phyloP scores from a whole-genome alignment of 2,113 vertebrate species.

The Galeopterus variegatus region DNA sequence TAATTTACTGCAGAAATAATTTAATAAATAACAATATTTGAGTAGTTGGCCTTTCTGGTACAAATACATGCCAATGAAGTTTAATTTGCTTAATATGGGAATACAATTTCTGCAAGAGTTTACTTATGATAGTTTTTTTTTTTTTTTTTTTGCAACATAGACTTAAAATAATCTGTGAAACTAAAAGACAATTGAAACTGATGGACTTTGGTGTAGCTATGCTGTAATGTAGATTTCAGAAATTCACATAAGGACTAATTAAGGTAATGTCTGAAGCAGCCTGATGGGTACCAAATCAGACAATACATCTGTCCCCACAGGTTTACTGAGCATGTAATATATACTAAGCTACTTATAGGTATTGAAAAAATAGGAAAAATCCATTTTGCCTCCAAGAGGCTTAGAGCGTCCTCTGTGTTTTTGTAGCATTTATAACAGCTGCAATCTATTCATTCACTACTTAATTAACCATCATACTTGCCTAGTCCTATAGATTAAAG shows the following conservation, averaged over 20 bases:
- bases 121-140: background rate
- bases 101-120: slow-evolving; percentile 60
- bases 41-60: slow-evolving; percentile 84
- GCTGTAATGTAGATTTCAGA: background rate
- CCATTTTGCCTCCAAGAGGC: background rate
- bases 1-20: slow-evolving; percentile 88
- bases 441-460: background rate
- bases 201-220: background rate
- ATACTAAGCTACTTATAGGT: background rate
- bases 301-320: background rate
- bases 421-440: background rate
- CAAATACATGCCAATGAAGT: slow-evolving; percentile 83
- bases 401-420: background rate
- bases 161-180: background rate
- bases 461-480: background rate
- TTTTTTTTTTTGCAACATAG: slow-evolving; percentile 63
- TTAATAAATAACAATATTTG: slow-evolving; percentile 89
- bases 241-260: background rate
- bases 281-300: background rate
- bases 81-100: slow-evolving; percentile 72
- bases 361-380: background rate
- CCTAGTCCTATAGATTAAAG: background rate
- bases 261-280: background rate
- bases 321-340: background rate
- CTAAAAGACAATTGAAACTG: background rate